These are phyloP conservation scores for Drosophila persimilis DNA, from an alignment of 1,140 invertebrate genomes.

Conservation along the genomic window DNA sequence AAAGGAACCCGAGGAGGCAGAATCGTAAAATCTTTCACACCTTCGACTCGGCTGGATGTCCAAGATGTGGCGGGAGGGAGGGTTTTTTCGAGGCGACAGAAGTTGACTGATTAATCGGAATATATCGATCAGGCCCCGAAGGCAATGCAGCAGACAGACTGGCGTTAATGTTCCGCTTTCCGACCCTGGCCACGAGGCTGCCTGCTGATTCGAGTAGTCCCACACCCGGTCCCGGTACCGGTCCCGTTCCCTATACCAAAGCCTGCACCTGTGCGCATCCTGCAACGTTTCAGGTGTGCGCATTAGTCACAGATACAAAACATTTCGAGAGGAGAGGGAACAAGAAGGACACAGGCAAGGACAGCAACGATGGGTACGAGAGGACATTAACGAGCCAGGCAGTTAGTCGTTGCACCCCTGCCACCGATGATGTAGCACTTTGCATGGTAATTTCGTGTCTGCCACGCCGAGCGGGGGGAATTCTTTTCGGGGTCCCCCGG, in stretches of 20 bases:
- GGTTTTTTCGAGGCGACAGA: slow-evolving; percentile 42
- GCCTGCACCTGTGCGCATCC: slow-evolving; percentile 73
- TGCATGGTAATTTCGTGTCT: slow-evolving; percentile 64
- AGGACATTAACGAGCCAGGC: slow-evolving; percentile 79
- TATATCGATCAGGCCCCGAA: slow-evolving; percentile 65
- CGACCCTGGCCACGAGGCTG: slow-evolving; percentile 9
- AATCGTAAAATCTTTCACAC: slow-evolving; percentile 77
- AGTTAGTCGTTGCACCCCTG: slow-evolving; percentile 59
- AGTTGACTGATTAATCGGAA: slow-evolving; percentile 75
- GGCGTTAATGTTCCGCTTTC: slow-evolving; percentile 63
- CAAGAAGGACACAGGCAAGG: slow-evolving; percentile 37
- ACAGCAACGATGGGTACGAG: slow-evolving; percentile 43
- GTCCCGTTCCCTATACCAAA: neutral
- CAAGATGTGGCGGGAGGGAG: neutral
- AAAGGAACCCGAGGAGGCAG: slow-evolving; percentile 32
- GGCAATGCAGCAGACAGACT: slow-evolving; percentile 58
- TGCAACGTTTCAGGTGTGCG: slow-evolving; percentile 75
- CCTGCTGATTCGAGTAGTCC: slow-evolving; percentile 27
- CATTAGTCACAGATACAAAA: slow-evolving; percentile 70
- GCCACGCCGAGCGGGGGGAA: slow-evolving; percentile 17
- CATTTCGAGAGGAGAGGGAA: slow-evolving; percentile 2
- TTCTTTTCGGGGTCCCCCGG: slow-evolving; percentile 29
- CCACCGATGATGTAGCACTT: slow-evolving; percentile 63
- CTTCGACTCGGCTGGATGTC: slow-evolving; percentile 60
- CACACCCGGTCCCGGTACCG: too few species aligned